Base-by-base conservation (phyloP, 2,797 vertebrate species). In the Pseudochromis fuscus region DNA sequence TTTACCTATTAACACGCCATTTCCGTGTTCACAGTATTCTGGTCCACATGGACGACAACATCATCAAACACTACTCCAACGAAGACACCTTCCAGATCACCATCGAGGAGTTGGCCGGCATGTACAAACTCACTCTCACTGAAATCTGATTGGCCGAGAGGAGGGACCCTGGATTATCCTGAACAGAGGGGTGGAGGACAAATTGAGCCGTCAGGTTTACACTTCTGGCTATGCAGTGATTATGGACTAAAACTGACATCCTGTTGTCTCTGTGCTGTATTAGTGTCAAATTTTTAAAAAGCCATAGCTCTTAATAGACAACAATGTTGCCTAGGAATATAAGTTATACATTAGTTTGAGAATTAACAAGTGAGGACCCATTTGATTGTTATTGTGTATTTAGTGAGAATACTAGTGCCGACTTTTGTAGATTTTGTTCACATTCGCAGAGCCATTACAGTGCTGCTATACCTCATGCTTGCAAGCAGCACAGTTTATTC, bases 11-110 rank as follows among this genome's bases (percentile, higher is more conserved):
- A 35, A 60, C 23, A 10, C 25, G 2, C 28, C 46, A 1, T 24
- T 15, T 50, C 0, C 66, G 19, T 77, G 19, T 40, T 12, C 1
- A 69, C 61, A 99, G 98, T 86, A 99, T 99, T 83, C 91, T 99
- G 67, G 97, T 99, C 74, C 96, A 99, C 91, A 99, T 99, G 98
- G 98, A 99, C 0, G 98, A 99, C 93, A 99, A 99, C 90, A 99
- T 99, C 27, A 96, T 99, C 93, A 97, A 96, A 82, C 98, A 99
- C 83, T 99, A 99, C 88, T 99, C 98, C 75, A 99, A 99, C 1
- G 98, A 99, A 85, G 98, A 99, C 92, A 99, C 98, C 72, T 99
- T 99, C 95, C 97, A 99, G 94, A 93, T 99, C 86, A 95, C 95
- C 87, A 95, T 98, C 67, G 98, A 99, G 77, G 97, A 99, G 81